Evolutionary conservation across 2,797 vertebrate genomes (phyloP).

Genomic region (Myotis findleyi): DNA sequence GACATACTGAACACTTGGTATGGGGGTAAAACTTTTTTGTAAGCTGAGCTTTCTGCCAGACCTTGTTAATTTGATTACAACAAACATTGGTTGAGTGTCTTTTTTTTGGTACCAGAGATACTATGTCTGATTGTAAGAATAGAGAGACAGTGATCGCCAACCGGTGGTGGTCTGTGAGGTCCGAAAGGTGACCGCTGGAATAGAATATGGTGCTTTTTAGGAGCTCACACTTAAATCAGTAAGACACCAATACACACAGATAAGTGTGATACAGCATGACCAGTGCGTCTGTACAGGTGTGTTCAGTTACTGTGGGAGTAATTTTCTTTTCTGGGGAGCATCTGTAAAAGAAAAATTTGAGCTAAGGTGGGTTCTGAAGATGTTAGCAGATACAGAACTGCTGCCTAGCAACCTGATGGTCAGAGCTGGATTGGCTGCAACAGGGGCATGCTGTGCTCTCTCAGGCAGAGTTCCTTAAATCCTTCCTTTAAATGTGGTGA

Average conservation of each 20-base stretch:
- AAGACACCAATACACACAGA: not conserved
- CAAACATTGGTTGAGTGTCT: not conserved
- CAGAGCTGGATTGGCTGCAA: not conserved
- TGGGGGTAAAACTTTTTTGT: not conserved
- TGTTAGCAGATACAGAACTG: not conserved
- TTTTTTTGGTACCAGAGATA: not conserved
- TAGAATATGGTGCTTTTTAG: not conserved
- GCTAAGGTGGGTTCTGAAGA: not conserved
- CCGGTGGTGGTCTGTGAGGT: too few relatives aligned
- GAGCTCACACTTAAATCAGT: not conserved
- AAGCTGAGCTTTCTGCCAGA: not conserved
- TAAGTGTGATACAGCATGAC: not conserved
- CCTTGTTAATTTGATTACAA: constrained; percentile 26
- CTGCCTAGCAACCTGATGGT: not conserved
- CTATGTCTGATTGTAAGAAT: not conserved
- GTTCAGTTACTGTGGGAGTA: not conserved
- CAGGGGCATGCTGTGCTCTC: not conserved
- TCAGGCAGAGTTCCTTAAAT: not conserved
- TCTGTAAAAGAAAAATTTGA: not conserved
- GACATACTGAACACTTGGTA: not conserved
- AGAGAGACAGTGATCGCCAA: not conserved
- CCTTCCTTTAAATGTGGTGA: not conserved
- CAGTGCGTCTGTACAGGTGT: not conserved
- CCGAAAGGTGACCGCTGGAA: not conserved
- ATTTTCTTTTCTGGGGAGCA: not conserved